Base-by-base conservation (phyloP, 2,888 invertebrate genomes). In the Noctua comes region DNA sequence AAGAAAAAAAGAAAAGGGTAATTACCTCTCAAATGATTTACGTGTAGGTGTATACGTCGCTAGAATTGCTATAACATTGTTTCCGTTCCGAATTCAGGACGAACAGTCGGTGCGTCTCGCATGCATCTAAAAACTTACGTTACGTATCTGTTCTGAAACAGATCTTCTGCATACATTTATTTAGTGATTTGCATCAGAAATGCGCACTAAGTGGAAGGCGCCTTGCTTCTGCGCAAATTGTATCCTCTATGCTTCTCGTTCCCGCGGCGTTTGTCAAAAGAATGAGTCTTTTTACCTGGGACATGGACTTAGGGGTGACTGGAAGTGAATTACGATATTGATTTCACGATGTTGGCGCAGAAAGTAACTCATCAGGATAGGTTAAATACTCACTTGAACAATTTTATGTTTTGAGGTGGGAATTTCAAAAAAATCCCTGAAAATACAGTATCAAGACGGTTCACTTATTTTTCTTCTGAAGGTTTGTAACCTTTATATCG, bases 241-340 rank as follows among this genome's bases (percentile, higher is more conserved):
- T 95, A 92, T 93, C 93, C 93, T 89, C 90, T 81, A 82, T 88
- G 91, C 80, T 88, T 85, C 88, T 89, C 88, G 87, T 88, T 84
- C 89, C 84, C 86, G 88, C 85, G 88, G 91, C 92, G 93, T 93
- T 95, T 93, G 92, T 95, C 94, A 95, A 94, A 94, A 93, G 93
- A 95, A 94, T 93, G 92, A 93, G 92, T 93, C 89, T 93, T 94
- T 94, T 93, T 92, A 90, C 92, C 89, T 86, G 82, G 59, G 31
- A 75, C 73, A 24, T 40, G 57, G 73, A 75, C 65, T 68, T 75
- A 65, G 11, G 3, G 16, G 0, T 4, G 13, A 78, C 85, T 88
- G 54, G 88, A 88, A 78, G 59, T 64, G 83, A 65, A 68, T 54
- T 31, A 27, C 4, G 8, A 27, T 78, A 40, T 79, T 79, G 27